These are phyloP conservation scores for Drosophila lutescens DNA, from an alignment of 2,888 invertebrate species.

Conservation along the genomic window DNA sequence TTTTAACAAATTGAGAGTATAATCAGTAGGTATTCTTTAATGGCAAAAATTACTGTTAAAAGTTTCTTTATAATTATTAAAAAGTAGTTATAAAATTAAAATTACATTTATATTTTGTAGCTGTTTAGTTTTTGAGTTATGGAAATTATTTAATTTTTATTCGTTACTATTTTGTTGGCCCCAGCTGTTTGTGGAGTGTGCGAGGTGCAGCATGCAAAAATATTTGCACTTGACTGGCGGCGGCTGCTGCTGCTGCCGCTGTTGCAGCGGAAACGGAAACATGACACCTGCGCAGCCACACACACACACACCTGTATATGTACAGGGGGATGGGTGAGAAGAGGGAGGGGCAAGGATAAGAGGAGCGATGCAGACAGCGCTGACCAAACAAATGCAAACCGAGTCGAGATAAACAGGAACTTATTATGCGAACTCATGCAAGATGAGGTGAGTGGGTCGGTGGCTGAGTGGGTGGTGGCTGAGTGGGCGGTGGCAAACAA, in stretches of 20 bases:
- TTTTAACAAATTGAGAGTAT: no score
- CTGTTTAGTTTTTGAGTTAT: no score
- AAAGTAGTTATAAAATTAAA: no score
- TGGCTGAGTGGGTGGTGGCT: background rate
- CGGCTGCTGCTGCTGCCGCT: slow-evolving; percentile 25
- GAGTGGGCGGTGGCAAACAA: background rate
- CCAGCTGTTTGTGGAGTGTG: background rate
- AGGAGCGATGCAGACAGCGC: slow-evolving; percentile 29
- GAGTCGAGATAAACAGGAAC: slow-evolving; percentile 76
- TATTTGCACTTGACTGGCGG: slow-evolving; percentile 66
- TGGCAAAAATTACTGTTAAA: no score
- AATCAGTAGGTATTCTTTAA: no score
- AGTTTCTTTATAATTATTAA: no score
- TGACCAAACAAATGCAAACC: slow-evolving; percentile 63
- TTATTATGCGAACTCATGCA: slow-evolving; percentile 75
- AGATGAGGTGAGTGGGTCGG: slow-evolving; percentile 11
- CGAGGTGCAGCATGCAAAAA: slow-evolving; percentile 56
- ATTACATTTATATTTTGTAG: no score
- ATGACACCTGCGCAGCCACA: slow-evolving; percentile 69
- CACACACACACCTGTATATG: slow-evolving; percentile 6
- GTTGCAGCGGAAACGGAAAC: slow-evolving; percentile 74
- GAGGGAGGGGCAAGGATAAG: background rate
- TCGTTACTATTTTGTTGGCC: background rate
- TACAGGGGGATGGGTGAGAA: background rate
- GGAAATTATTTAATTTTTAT: background rate